A percentile compares a stretch with the other conserved stretches of the same genome.
Conservation (phyloP, 2,113 vertebrate genomes). For the Caranx ignobilis region DNA sequence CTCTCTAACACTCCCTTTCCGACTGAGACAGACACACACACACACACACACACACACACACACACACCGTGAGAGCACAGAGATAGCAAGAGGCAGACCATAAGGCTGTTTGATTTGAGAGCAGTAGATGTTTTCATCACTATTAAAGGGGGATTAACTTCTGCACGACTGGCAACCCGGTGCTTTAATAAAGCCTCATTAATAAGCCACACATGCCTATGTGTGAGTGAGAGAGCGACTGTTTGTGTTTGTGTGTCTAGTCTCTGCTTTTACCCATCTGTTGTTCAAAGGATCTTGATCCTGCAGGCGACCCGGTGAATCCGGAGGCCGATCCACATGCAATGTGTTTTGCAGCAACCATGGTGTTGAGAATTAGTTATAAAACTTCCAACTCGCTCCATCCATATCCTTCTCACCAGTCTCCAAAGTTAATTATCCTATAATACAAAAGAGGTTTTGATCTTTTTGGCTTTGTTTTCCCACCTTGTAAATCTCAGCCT, state of each 20-base stretch:
- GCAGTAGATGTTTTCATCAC: constrained; percentile 71
- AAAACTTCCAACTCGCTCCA: constrained; percentile 2
- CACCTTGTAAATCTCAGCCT: constrained; percentile 32
- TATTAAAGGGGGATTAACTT: constrained; percentile 74
- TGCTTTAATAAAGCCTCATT: constrained; percentile 71
- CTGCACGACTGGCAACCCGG: constrained; percentile 62
- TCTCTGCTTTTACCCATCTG: constrained; percentile 34
- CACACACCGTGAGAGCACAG: constrained; percentile 20
- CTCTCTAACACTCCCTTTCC: constrained; percentile 5
- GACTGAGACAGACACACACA: constrained; percentile 20
- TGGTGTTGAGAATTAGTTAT: constrained; percentile 37
- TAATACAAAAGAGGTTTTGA: constrained; percentile 43
- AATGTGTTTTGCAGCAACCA: constrained; percentile 25
- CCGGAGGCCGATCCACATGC: constrained; percentile 44
- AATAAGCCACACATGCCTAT: constrained; percentile 59
- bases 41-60: constrained; percentile 23
- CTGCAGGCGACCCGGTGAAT: constrained; percentile 51
- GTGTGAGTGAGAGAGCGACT: neutral
- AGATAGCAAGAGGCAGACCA: constrained; percentile 63
- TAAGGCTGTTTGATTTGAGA: constrained; percentile 73
- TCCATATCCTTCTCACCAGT: constrained; percentile 9
- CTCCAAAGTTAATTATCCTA: constrained; percentile 20
- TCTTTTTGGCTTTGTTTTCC: constrained; percentile 29
- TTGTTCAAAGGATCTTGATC: constrained; percentile 58
- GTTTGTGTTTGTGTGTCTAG: constrained; percentile 7